Conservation (phyloP, 2,797 vertebrate genomes). For the Huso huso region DNA sequence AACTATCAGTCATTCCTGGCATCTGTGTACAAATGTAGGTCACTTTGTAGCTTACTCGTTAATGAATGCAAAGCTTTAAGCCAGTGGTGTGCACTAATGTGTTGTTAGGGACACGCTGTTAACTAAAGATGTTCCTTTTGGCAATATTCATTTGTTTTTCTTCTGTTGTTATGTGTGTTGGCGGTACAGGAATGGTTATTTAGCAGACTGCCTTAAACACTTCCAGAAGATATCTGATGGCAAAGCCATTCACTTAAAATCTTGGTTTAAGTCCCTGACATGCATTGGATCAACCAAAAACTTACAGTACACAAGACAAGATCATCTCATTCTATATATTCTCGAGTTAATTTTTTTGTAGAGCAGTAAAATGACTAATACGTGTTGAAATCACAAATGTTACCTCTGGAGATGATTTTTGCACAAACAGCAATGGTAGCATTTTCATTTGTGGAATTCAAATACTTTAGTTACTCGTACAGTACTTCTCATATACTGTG, state of each 20-base stretch:
- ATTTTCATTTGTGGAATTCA: too few species aligned
- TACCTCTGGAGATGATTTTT: too few species aligned
- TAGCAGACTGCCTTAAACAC: constrained; percentile 8
- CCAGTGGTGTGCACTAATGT: not conserved
- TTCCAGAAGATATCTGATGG: constrained; percentile 1
- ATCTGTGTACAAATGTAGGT: constrained; percentile 20
- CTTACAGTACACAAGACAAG: too few species aligned
- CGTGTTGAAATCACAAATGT: too few species aligned
- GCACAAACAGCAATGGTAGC: too few species aligned
- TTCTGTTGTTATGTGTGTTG: constrained; percentile 11
- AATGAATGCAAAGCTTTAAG: constrained; percentile 9
- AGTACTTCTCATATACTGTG: too few species aligned
- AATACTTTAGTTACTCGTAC: too few species aligned
- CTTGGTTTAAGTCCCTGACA: too few species aligned
- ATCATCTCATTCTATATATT: too few species aligned
- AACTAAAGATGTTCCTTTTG: constrained; percentile 6
- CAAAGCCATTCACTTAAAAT: constrained; percentile 7
- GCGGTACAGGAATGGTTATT: constrained; percentile 6
- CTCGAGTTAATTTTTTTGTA: too few species aligned
- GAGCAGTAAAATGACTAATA: too few species aligned
- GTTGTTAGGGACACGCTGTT: constrained; percentile 14
- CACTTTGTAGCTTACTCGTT: not conserved
- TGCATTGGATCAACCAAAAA: too few species aligned
- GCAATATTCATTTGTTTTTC: constrained; percentile 6
- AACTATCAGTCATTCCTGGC: constrained; percentile 2